A percentile compares a stretch with the other conserved stretches of the same genome.
These are phyloP conservation scores for Colaptes auratus DNA, from an alignment of 2,113 vertebrate genomes.

Conservation along the genomic window DNA sequence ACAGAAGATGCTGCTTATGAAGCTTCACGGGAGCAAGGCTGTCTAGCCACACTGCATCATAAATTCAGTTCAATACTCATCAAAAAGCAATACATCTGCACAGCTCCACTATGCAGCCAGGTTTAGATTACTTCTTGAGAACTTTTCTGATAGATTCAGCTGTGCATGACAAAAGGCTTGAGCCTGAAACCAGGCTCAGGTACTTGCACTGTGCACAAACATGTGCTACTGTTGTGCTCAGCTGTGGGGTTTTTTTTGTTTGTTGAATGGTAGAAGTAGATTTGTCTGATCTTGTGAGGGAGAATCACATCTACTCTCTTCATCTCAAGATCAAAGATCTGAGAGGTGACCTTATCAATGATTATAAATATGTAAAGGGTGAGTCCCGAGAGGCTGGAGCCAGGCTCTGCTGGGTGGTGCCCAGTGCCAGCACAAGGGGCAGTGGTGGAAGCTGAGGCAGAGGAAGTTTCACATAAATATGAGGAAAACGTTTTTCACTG, in stretches of 20 bases:
- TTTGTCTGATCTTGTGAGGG: background rate
- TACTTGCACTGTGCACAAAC: background rate
- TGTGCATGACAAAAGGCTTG: background rate
- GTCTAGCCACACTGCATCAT: background rate
- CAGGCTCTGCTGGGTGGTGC: too few species aligned
- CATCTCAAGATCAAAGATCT: background rate
- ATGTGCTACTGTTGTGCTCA: background rate
- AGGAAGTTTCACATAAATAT: too few species aligned
- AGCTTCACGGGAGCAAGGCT: background rate
- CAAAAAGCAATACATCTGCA: background rate
- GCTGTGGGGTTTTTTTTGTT: background rate
- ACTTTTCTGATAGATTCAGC: background rate
- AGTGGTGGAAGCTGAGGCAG: too few species aligned
- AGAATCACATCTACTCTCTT: background rate
- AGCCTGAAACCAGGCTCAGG: background rate
- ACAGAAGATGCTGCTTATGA: background rate
- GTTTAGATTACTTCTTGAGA: conserved; percentile 14
- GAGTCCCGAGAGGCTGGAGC: too few species aligned
- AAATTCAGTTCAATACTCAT: background rate
- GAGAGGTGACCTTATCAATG: too few species aligned
- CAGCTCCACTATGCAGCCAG: background rate
- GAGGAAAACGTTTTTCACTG: too few species aligned
- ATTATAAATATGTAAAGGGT: too few species aligned
- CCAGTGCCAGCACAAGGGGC: too few species aligned
- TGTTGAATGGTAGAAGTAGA: background rate